Evolutionary conservation across 2,113 vertebrate species (phyloP).

Genomic region (Thryonomys swinderianus): DNA sequence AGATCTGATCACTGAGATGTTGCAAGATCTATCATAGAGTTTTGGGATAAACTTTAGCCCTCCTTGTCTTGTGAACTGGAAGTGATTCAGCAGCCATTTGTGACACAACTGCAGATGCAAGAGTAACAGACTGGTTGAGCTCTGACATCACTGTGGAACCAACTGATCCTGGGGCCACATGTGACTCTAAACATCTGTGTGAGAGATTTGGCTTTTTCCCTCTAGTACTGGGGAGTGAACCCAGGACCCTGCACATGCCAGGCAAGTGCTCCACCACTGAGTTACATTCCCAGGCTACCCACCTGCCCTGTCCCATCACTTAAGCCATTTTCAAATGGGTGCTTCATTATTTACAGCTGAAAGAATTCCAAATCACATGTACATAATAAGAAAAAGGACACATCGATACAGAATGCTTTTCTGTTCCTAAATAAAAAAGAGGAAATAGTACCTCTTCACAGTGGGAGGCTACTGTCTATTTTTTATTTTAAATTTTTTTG

Average conservation of each 20-base stretch:
- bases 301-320: not conserved
- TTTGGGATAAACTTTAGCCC: slow-evolving; percentile 3
- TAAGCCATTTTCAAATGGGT: not conserved
- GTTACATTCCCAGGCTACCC: not conserved
- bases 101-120: not conserved
- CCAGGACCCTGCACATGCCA: not conserved
- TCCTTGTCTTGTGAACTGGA: not conserved
- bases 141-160: not conserved
- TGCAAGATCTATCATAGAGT: not conserved
- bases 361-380: not conserved
- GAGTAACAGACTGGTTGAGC: not conserved
- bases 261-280: not conserved
- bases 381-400: not conserved
- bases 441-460: not conserved
- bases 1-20: not conserved
- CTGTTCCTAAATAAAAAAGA: not conserved
- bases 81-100: not conserved
- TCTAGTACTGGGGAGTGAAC: not conserved
- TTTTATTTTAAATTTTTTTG: not conserved
- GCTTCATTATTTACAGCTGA: not conserved
- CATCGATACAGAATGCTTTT: not conserved
- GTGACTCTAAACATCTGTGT: not conserved
- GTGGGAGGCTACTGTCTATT: not conserved
- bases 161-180: not conserved
- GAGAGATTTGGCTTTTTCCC: not conserved